Base-by-base conservation (phyloP, 2,113 vertebrate species). In the Tragelaphus scriptus region DNA sequence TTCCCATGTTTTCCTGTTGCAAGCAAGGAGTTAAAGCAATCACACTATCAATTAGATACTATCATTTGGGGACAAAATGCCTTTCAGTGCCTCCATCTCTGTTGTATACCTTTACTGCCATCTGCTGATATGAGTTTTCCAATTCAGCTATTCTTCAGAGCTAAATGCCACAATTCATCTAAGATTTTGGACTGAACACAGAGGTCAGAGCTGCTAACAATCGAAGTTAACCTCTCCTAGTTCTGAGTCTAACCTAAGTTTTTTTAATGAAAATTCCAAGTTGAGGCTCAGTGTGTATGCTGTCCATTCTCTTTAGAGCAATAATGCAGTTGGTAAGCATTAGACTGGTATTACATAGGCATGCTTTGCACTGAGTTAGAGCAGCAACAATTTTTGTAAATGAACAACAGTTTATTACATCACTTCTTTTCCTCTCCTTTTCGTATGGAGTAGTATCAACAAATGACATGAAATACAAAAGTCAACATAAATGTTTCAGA, bases 41-140 rank as follows among this genome's bases (percentile, higher is more conserved):
- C 98, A 94, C 96, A 94, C 97, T 96, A 97, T 99, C 98, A 98
- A 98, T 99, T 98, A 99, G 97, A 93, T 94, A 91, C 97, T 98
- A 96, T 97, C 97, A 98, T 97, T 47, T 65, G 68, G 86, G 98
- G 89, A 98, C 96, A 79, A 94, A 94, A 61, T 36, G 75, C 55
- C 25, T 81, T 68, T 71, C 6, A 12, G 30, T 10, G 26, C 51
- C 89, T 86, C 3, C 16, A 1, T n/a, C 97, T 98, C 97, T 99
- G 40, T 15, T 95, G 71, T 98, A 99, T 99, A 98, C 98, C 99
- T 99, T 99, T 99, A 99, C 99, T 99, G 99, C 99, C 99, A 99
- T 99, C 99, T 99, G 99, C 99, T 99, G 99, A 95, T 61, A 8
- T 2, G 26, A 55, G 85, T 68, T 85, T 94, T 85, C 23, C n/a